Base-by-base conservation (phyloP, 2,113 vertebrate species). In the Rallus limicola region DNA sequence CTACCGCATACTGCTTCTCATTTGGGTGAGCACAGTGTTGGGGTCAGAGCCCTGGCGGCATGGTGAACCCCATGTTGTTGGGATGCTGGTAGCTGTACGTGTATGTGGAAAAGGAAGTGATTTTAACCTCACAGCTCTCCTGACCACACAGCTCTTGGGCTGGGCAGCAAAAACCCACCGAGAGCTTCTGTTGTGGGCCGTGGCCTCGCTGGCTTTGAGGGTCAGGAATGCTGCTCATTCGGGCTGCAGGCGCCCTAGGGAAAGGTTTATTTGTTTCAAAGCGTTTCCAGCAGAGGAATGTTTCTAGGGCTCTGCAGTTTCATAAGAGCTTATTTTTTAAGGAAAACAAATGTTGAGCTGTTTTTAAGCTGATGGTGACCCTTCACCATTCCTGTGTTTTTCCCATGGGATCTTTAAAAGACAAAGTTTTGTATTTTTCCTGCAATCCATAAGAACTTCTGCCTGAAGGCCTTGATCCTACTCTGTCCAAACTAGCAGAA, bases 221-320 rank as follows among this genome's bases (percentile, higher is more conserved):
- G 77, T 81, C 69, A 89, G 69, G 82, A 96, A 93, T 81, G 82
- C 72, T 88, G 87, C 71, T 90, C 75, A 33, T 80, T 82, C 4
- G 16, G 21, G 29, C 69, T 92, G 90, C 33, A 15, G 71, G 21
- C 70, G 0, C 71, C 90, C 46, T n/a, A 48, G 75, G 95, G 79
- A 80, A 68, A 92, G 67, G 86, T 92, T 97, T 92, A 72, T 94
- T 97, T 96, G 67, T 89, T 93, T 92, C 92, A 79, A 95, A 94
- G 70, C 15, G 1, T 86, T 95, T 95, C 88, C 95, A 91, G 70
- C 55, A 62, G 81, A 82, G 65, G 81, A 89, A 93, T 89, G 86
- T 94, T 96, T 96, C 86, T 75, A 87, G 74, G 79, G 86, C 74
- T 93, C 92, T 94, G 91, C 93, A 94, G 95, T 96, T 96, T 92